Conservation (phyloP, 2,888 invertebrate species). For the Tiliacea aurago region DNA sequence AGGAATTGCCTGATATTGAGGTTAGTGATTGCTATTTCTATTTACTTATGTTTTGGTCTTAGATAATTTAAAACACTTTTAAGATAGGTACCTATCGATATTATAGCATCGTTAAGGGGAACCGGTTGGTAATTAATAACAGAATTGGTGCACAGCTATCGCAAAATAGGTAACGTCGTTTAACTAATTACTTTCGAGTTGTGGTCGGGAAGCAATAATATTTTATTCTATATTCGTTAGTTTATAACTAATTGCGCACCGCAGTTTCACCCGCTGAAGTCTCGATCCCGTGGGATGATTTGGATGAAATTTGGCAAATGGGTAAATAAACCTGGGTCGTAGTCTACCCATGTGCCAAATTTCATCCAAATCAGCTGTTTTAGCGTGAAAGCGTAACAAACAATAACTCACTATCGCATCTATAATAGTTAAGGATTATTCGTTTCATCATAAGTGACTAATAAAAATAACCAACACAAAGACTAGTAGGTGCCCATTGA, state of each 20-base stretch:
- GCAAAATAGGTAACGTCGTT: background rate
- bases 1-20: constrained; percentile 95
- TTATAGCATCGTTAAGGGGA: background rate
- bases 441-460: background rate
- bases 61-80: constrained; percentile 14
- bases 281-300: too few relatives aligned
- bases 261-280: too few relatives aligned
- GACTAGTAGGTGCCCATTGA: background rate
- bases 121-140: background rate
- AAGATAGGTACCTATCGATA: background rate
- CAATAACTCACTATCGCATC: too few relatives aligned
- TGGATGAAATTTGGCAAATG: too few relatives aligned
- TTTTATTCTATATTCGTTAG: background rate
- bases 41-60: constrained; percentile 34
- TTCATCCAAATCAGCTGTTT: too few relatives aligned
- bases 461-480: background rate
- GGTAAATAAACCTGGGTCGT: too few relatives aligned
- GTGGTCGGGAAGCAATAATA: background rate
- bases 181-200: background rate
- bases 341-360: too few relatives aligned
- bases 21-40: constrained; percentile 85
- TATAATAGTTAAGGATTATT: background rate
- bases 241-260: too few relatives aligned
- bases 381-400: too few relatives aligned
- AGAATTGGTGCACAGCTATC: background rate